Evolutionary conservation across 2,888 invertebrate species (phyloP), one percentile per base, ranked within the genome.

Genomic region (Synanthedon vespiformis): DNA sequence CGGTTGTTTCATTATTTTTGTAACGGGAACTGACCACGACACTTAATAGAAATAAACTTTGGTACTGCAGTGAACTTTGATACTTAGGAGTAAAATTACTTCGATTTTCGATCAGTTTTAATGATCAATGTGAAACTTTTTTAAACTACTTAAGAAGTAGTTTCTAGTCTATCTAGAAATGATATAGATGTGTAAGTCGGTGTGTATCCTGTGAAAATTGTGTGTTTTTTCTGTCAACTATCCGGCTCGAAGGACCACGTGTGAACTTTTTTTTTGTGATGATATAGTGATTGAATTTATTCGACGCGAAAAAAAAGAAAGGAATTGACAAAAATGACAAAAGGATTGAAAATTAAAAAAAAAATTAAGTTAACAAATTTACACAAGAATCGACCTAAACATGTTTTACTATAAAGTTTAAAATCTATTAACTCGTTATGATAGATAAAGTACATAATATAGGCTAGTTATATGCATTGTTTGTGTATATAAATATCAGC

Each of bases 381-480:
- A 44, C 13, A 44, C 44, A n/a, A 13, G 8, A 44, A 11, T 12
- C 44, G 44, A 44, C 44, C 44, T 44, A 44, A 44, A 44, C 44
- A 8, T 44, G 44, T 44, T 44, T 12, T 16, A 13, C 12, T 48
- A 14, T 16, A 48, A 14, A 48, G 18, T 18, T 48, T 16, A 14
- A 48, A 48, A 48, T 18, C 48, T 48, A 48, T 48, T 48, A 16
- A 18, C 16, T 48, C n/a, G 14, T 44, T 16, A 48, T 48, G 18
- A 12, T 16, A 22, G 4, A 51, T 48, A 16, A 22, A 34, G 22
- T 54, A 57, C 22, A 22, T 22, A 22, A 2, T 3, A 2, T 63
- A 67, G 81, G 81, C 82, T 83, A 77, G 63, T 78, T 81, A 70
- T 81, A 82, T 74, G 62, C 83, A 79, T 78, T 63, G 41, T 58